Base-by-base conservation (phyloP, 2,113 vertebrate species). In the Tapirus terrestris region DNA sequence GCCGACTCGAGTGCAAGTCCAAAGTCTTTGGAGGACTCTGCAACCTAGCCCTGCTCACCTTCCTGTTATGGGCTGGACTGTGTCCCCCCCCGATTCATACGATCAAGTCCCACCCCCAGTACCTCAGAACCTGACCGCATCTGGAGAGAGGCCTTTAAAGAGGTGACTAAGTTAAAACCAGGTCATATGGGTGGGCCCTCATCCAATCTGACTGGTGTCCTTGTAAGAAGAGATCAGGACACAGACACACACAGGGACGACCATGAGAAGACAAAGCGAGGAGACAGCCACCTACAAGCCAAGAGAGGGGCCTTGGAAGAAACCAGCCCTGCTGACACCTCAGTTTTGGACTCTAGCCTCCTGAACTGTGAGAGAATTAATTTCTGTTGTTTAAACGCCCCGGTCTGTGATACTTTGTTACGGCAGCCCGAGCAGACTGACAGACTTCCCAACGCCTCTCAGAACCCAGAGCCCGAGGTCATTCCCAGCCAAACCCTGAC, bases 391-490 rank as follows among this genome's bases (percentile, higher is more conserved):
- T 11, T 14, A 68, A 29, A 45, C 12, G 4, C 0, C 13, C 29
- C 5, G 14, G 31, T 11, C 23, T 1, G 3, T 3, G 20, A 17
- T 1, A 33, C 16, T 4, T n/a, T 8, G 51, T 6, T 25, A n/a
- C 0, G 21, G 75, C 20, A 6, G 31, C 83, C 33, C 23, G 0
- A 9, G 67, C 31, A 31, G 39, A 36, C 14, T 1, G 45, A 39
- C 0, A 8, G 6, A 1, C 31, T 5, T 23, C n/a, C 51, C 13
- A 2, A 6, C 2, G n/a, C 75, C 58, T 45, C 75, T 60, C n/a
- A 2, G 82, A 82, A 33, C 0, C 21, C 39, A 68, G 60, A 76
- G 36, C 9, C 36, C 21, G 45, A 61, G 80, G 31, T 0, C 63
- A 31, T 18, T 27, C 48, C 77, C 27, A 39, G 88, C 53, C 33